Evolutionary conservation across 2,797 vertebrate genomes (phyloP), one percentile per base, ranked within the genome.

Genomic region (Coendou prehensilis): DNA sequence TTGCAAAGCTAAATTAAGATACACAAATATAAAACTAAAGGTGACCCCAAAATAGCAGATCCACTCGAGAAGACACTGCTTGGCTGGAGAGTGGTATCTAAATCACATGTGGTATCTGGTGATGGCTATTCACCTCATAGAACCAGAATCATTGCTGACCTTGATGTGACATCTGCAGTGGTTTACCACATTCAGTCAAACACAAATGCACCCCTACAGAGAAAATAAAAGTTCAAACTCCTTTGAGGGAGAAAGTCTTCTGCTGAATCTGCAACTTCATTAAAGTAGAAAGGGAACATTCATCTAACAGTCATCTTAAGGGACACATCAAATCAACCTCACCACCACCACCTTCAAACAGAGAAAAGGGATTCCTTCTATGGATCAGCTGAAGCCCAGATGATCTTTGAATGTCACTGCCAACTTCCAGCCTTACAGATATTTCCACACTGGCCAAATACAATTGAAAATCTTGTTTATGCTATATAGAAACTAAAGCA

Each of bases 1-100:
- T 45, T 75, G 20, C 92, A 96, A 97, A 95, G 79, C 26, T 86
- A 84, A 88, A 54, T 89, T 94, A 95, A 94, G 41, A 78, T 73
- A 26, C 37, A 73, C 41, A 73, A 10, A 73, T 26, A 28, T 85
- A 96, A 97, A 95, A 89, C 28, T 91, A 90, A 86, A 61, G 28
- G 45, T 91, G 57, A 89, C 28, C 30, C 11, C 2, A 5, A 88
- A 93, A 63, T 80, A 45, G 33, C 54, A 89, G 94, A 79, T 61
- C 15, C 56, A 71, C 54, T 87, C 11, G 5, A n/a, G 61, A n/a
- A 82, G 28, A 88, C 4, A 45, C 7, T 18, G 81, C 81, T 82
- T 75, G 5, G 1, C 5, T 47, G 14, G 63, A 92, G 67, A 86
- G 14, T 14, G 6, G 57, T 2, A 20, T 47, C 47, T 26, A 69